Percentiles rank a stretch among this genome's conserved stretches.
phyloP scores from a whole-genome alignment of 2,888 invertebrate species.

The Pseudococcus viburni region DNA sequence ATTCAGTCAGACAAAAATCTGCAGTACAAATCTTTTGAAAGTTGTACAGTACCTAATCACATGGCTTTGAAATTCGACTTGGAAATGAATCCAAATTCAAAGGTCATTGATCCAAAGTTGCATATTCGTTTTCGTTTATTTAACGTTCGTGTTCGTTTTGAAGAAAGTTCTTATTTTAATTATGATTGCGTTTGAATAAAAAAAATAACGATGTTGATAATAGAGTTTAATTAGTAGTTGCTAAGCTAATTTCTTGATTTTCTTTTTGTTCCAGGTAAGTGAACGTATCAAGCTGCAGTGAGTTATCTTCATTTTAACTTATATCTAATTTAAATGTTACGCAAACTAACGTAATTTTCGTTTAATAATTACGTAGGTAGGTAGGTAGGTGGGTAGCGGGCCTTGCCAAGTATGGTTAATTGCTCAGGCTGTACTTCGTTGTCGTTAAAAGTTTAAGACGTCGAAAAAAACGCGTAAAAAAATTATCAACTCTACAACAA shows the following conservation, averaged over 20 bases:
- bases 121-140: neutral
- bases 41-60: too few relatives aligned
- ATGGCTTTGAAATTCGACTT: neutral
- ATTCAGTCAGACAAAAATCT: too few relatives aligned
- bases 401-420: too few relatives aligned
- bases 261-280: conserved; percentile 31
- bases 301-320: neutral
- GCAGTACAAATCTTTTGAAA: too few relatives aligned
- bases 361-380: neutral
- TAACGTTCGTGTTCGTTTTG: neutral
- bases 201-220: neutral
- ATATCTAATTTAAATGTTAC: neutral
- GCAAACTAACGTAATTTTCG: neutral
- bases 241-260: neutral
- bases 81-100: neutral
- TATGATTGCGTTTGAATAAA: neutral
- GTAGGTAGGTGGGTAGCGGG: neutral
- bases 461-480: conserved; percentile 2
- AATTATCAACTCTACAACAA: neutral
- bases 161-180: neutral
- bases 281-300: conserved; percentile 2
- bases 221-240: conserved; percentile 3
- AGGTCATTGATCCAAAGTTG: neutral
- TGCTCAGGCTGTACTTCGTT: neutral
- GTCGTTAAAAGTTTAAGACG: neutral